Evolutionary conservation across 1,140 invertebrate genomes (phyloP).

Genomic region (Cydia pomonella): DNA sequence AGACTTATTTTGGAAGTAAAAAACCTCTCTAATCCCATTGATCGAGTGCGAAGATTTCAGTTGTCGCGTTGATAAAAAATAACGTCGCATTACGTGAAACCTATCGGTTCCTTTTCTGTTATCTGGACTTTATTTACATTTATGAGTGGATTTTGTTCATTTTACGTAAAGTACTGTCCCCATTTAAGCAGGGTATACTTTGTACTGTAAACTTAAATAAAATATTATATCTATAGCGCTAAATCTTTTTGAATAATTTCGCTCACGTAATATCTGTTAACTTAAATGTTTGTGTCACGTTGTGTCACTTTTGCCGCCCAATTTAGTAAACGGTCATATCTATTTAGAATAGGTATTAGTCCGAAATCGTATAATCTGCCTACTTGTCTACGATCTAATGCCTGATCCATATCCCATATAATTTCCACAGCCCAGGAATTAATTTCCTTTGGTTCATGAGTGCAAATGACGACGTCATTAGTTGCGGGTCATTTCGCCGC

Average conservation of each 20-base stretch:
- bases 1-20: conserved; percentile 14
- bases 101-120: conserved; percentile 19
- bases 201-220: background rate
- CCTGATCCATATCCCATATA: background rate
- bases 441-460: conserved; percentile 23
- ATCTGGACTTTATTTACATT: background rate
- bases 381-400: background rate
- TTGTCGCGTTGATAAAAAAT: conserved; percentile 26
- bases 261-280: too few relatives aligned
- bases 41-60: conserved; percentile 25
- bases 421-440: conserved; percentile 20
- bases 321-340: background rate
- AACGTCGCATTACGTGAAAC: conserved; percentile 12
- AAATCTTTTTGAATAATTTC: background rate
- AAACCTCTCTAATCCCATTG: conserved; percentile 22
- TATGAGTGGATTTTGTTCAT: background rate
- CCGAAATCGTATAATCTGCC: background rate
- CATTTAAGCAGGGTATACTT: background rate
- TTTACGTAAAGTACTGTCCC: background rate
- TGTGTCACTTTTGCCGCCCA: too few relatives aligned
- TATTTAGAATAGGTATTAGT: background rate
- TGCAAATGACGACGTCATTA: conserved; percentile 31
- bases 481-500: conserved; percentile 24
- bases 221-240: too few relatives aligned
- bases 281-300: too few relatives aligned